Conservation (phyloP, 2,888 invertebrate species). For the Oasisia sp. region DNA sequence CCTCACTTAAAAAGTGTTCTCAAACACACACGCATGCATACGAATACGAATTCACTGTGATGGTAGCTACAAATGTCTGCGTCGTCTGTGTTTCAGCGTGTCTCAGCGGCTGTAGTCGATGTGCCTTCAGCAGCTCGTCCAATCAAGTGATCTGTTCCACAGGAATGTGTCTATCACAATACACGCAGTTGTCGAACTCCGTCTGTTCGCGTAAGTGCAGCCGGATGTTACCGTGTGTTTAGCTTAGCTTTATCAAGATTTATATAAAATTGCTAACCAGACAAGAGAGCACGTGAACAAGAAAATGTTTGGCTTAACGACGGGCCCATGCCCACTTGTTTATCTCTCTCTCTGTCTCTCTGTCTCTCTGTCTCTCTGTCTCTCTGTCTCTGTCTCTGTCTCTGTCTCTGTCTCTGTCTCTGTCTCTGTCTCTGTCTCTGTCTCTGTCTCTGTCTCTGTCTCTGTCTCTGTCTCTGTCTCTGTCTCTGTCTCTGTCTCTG, state of each 20-base stretch:
- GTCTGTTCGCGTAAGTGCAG: conserved; percentile 18
- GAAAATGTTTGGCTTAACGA: background rate
- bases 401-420: no score
- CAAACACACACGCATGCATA: no score
- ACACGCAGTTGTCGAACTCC: conserved; percentile 19
- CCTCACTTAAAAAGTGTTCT: no score
- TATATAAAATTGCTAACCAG: background rate
- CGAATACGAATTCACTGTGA: background rate
- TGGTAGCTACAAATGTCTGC: background rate
- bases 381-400: no score
- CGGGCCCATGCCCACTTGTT: background rate
- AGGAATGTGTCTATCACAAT: background rate
- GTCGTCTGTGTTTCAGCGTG: conserved; percentile 14
- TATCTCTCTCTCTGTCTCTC: no score
- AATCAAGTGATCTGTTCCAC: conserved; percentile 20
- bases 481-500: no score
- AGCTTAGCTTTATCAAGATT: background rate
- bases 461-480: no score
- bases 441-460: no score
- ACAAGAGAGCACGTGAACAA: background rate
- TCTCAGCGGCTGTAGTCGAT: conserved; percentile 22
- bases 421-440: no score
- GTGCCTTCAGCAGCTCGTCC: conserved; percentile 22
- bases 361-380: no score
- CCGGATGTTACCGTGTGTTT: background rate